Base-by-base conservation (phyloP, 2,797 vertebrate species). In the Tauraco hartlaubi region DNA sequence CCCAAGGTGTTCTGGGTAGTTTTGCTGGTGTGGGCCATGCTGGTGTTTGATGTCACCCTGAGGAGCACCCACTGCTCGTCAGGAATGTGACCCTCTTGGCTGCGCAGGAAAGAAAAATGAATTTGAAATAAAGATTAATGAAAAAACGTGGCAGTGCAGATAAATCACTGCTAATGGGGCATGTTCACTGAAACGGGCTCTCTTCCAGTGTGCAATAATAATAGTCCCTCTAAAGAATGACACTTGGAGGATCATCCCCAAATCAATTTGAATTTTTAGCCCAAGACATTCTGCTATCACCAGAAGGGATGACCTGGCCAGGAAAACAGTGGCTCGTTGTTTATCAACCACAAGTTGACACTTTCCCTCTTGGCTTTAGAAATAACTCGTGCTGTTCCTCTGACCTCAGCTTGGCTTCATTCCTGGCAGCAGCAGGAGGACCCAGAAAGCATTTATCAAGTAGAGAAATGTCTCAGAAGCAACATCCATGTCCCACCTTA, bases 101-200 rank as follows among this genome's bases (percentile, higher is more conserved):
- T 54, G 48, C 3, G 3, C 16, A 44, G 52, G 62, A 58, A 28
- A 68, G 44, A 51, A 77, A 91, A 82, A 74, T 18, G 3, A 31
- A 35, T 80, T 51, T 46, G 43, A 66, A 81, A 85, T 77, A 2
- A 44, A 85, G 94, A 89, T 66, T 56, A 89, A 89, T 78, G 54
- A 48, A 82, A 79, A 81, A 85, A 66, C 11, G 44, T 51, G 77
- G 6, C 58, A 62, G 46, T 31, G 44, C 35, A 83, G 76, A 87
- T 94, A 87, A 94, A 94, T 97, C 90, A 85, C 25, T 33, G 17
- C 64, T 95, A 64, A 82, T 1, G 9, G 52, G 37, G 37, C 80
- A 16, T n/a, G n/a, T 29, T 76, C 25, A 15, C 51, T 26, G 44
- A 33, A 94, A 69, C 1, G 7, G 51, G 58, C 37, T 44, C 29